A percentile compares a stretch with the other conserved stretches of the same genome.
These are phyloP conservation scores for Stenodema calcarata DNA, from an alignment of 2,888 invertebrate species.

Conservation along the genomic window DNA sequence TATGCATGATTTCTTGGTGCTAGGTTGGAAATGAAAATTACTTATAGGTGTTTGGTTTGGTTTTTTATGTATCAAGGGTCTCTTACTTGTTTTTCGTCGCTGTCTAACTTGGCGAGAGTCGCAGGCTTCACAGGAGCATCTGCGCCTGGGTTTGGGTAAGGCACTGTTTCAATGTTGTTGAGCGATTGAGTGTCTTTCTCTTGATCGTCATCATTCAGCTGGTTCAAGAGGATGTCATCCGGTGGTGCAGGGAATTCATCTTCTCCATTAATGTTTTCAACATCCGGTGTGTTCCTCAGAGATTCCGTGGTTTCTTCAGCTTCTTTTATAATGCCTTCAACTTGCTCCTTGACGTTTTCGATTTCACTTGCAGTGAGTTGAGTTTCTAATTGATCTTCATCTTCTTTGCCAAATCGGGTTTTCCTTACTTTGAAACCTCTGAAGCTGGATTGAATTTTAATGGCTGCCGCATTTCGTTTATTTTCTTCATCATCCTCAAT, in stretches of 20 bases:
- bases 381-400: slow-evolving; percentile 41
- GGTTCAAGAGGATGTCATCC: slow-evolving; percentile 35
- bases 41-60: too few relatives aligned
- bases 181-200: slow-evolving; percentile 25
- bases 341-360: slow-evolving; percentile 56
- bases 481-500: slow-evolving; percentile 5
- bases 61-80: not conserved
- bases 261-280: slow-evolving; percentile 15
- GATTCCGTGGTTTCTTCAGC: slow-evolving; percentile 57
- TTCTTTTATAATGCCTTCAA: slow-evolving; percentile 57
- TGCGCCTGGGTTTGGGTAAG: slow-evolving; percentile 4
- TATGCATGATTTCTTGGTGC: too few relatives aligned
- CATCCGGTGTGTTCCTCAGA: slow-evolving; percentile 50
- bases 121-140: not conserved
- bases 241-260: slow-evolving; percentile 53
- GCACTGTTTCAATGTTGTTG: slow-evolving; percentile 22
- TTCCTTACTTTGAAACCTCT: slow-evolving; percentile 63
- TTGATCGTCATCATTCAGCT: not conserved
- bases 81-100: slow-evolving; percentile 20
- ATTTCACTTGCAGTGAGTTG: slow-evolving; percentile 52
- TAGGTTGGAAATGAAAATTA: too few relatives aligned
- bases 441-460: slow-evolving; percentile 67
- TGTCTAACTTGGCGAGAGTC: not conserved
- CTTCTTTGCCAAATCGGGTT: not conserved
- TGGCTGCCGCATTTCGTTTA: slow-evolving; percentile 62